Evolutionary conservation across 2,888 invertebrate genomes (phyloP).

Genomic region (Pollenia amentaria): DNA sequence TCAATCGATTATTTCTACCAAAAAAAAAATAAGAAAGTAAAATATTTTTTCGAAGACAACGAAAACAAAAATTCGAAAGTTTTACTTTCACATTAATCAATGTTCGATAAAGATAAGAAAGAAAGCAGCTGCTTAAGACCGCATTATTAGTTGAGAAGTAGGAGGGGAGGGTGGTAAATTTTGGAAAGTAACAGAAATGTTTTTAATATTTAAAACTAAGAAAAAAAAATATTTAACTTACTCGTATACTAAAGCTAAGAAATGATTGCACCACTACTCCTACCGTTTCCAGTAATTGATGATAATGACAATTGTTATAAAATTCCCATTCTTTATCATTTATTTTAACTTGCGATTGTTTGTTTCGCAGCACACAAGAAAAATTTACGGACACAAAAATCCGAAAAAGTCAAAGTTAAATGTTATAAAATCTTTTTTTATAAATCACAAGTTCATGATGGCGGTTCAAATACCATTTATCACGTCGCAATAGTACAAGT

Average conservation of each 20-base stretch:
- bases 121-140: conserved; percentile 5
- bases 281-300: conserved; percentile 20
- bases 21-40: neutral
- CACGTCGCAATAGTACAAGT: conserved; percentile 17
- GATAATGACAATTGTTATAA: conserved; percentile 25
- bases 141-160: neutral
- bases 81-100: conserved; percentile 52
- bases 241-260: neutral
- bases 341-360: neutral
- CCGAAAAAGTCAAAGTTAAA: conserved; percentile 33
- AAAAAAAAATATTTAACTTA: neutral
- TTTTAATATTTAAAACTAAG: conserved; percentile 13
- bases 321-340: conserved; percentile 16
- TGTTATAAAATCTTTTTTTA: conserved; percentile 57
- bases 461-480: conserved; percentile 64
- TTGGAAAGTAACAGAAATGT: neutral
- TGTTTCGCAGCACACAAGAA: neutral
- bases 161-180: neutral
- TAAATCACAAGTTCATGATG: conserved; percentile 66
- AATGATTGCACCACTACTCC: neutral
- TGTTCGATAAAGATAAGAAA: conserved; percentile 11
- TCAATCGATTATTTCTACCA: neutral
- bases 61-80: neutral
- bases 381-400: neutral
- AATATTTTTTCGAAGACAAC: neutral